These are phyloP conservation scores for Cataglyphis cursor DNA, from an alignment of 2,888 invertebrate genomes.

Conservation along the genomic window DNA sequence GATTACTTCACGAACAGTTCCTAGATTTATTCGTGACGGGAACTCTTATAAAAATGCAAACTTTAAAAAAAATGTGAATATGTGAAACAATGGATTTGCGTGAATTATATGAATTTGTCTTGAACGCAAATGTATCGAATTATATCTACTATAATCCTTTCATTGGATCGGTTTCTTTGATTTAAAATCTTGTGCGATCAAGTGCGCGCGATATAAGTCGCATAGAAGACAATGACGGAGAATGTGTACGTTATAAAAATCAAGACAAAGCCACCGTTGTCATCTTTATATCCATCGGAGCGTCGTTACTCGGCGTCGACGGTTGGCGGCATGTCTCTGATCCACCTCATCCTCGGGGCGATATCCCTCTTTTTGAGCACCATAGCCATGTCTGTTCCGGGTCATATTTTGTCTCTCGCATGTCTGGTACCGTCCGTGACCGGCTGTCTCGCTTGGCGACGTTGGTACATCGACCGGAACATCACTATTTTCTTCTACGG, in stretches of 20 bases:
- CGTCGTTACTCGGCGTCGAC: slow-evolving; percentile 90
- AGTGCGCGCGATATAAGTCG: neutral
- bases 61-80: neutral
- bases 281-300: slow-evolving; percentile 90
- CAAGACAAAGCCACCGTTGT: slow-evolving; percentile 89
- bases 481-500: slow-evolving; percentile 89
- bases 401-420: slow-evolving; percentile 76
- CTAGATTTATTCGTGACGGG: neutral
- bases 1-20: slow-evolving; percentile 11
- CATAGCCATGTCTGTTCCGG: slow-evolving; percentile 85
- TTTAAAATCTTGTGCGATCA: neutral
- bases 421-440: slow-evolving; percentile 83
- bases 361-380: slow-evolving; percentile 89
- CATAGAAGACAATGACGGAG: slow-evolving; percentile 87
- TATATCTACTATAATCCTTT: neutral
- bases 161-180: neutral
- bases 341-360: slow-evolving; percentile 89
- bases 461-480: slow-evolving; percentile 91
- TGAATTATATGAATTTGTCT: neutral
- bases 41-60: neutral
- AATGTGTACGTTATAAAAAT: slow-evolving; percentile 91
- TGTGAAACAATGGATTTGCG: neutral
- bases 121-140: neutral
- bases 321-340: slow-evolving; percentile 90
- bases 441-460: slow-evolving; percentile 89